Base-by-base conservation (phyloP, 2,113 vertebrate genomes). In the Lasiurus cinereus region DNA sequence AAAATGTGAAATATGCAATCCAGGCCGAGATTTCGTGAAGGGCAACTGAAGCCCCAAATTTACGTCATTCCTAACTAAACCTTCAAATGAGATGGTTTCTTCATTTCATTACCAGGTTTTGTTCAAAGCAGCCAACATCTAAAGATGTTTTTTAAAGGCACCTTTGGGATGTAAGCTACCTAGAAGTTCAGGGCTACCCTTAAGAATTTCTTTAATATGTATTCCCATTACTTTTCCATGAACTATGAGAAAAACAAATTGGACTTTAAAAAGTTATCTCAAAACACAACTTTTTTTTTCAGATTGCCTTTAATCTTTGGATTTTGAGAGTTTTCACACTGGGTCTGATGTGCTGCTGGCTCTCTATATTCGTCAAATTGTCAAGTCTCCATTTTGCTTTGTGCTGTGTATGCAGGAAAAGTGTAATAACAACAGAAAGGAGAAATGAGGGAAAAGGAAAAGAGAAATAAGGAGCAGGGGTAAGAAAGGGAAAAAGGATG, bases 191-290 rank as follows among this genome's bases (percentile, higher is more conserved):
- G 7, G 13, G 52, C 6, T 56, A 33, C 39, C 59, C 39, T 76
- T 27, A 89, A 8, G 62, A 69, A 54, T 78, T 88, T 91, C 33
- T 83, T 79, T 72, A 67, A 56, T 59, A 83, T 70, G 0, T 16
- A n/a, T 18, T 80, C 29, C n/a, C 31, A 64, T 69, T 73, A 39
- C 27, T 80, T 77, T 83, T 15, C 15, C 46, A 8, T 16, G 46
- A 76, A 16, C 9, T 67, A 52, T 66, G 36, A 77, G 27, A 62
- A 86, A 78, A 85, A 54, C 43, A 80, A 94, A 83, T 54, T 80
- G 15, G 29, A 70, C 16, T 69, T 91, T 83, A 15, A 88, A 90
- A 69, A 46, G 36, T 43, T 93, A 77, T 83, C 89, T 93, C 74
- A 88, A 85, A 95, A 43, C 1, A 50, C 33, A 46, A 19, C 22